These are phyloP conservation scores for Xiphophorus couchianus DNA, from an alignment of 2,113 vertebrate species.

Conservation along the genomic window DNA sequence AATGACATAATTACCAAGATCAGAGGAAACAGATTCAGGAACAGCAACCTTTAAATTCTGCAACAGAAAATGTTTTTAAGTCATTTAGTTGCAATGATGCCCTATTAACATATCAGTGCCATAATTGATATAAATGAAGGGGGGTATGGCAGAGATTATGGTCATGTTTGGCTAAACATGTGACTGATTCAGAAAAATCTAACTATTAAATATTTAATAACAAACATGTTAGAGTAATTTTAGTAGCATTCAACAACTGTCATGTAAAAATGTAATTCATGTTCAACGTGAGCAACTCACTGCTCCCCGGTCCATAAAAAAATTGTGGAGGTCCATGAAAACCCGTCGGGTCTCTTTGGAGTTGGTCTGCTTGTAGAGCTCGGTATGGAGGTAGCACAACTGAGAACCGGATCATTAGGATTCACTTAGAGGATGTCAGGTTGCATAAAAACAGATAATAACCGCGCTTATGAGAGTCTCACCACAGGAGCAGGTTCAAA, in stretches of 20 bases:
- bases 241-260: not conserved
- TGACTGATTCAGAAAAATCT: not conserved
- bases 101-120: not conserved
- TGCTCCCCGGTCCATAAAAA: slow-evolving; percentile 92
- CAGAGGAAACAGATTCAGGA: slow-evolving; percentile 90
- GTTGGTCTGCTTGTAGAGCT: slow-evolving; percentile 96
- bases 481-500: slow-evolving; percentile 96
- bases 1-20: slow-evolving; percentile 85
- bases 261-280: too few relatives aligned
- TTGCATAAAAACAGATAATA: not conserved
- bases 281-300: slow-evolving; percentile 74
- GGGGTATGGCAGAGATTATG: too few relatives aligned
- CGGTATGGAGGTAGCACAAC: slow-evolving; percentile 97
- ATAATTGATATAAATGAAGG: not conserved
- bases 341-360: slow-evolving; percentile 96
- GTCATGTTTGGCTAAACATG: not conserved
- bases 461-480: slow-evolving; percentile 35
- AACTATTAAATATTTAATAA: too few relatives aligned
- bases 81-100: not conserved
- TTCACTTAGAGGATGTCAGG: not conserved
- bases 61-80: slow-evolving; percentile 9
- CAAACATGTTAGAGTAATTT: not conserved
- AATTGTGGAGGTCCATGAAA: slow-evolving; percentile 90
- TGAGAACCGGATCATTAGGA: slow-evolving; percentile 46
- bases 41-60: slow-evolving; percentile 94